A percentile compares a stretch with the other conserved stretches of the same genome.
phyloP scores from a whole-genome alignment of 2,797 vertebrate species.

The Parauchenoglanis ngamensis region DNA sequence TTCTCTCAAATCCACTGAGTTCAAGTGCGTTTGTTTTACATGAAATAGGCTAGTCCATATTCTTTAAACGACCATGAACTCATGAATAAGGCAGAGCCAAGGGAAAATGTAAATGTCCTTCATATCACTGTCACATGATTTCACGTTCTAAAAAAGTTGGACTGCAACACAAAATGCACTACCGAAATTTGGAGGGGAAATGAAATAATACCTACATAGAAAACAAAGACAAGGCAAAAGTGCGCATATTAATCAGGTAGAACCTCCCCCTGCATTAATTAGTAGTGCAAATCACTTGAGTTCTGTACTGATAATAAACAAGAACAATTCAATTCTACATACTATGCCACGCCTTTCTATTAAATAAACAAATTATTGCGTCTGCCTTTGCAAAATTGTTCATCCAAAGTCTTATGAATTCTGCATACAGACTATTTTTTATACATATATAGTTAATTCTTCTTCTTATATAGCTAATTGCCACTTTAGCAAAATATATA shows the following conservation, averaged over 20 bases:
- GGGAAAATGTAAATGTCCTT: neutral
- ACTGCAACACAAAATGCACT: neutral
- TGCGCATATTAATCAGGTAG: neutral
- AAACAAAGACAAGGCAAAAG: neutral
- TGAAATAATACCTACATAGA: neutral
- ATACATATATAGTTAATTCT: neutral
- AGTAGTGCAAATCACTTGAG: neutral
- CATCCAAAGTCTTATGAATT: neutral
- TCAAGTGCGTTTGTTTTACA: neutral
- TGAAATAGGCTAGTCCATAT: neutral
- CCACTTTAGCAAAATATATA: neutral
- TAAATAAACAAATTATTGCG: neutral
- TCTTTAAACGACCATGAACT: neutral
- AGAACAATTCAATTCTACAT: neutral
- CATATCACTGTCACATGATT: conserved; percentile 8
- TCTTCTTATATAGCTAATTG: neutral
- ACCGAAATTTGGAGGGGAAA: neutral
- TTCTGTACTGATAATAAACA: neutral
- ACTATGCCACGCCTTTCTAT: neutral
- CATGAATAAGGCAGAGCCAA: conserved; percentile 1
- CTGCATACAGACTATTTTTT: neutral
- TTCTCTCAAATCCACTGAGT: conserved; percentile 1
- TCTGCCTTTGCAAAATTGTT: neutral
- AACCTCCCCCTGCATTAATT: neutral
- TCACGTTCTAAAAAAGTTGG: neutral